Percentiles rank a stretch among this genome's conserved stretches.
Conservation (phyloP, 2,888 invertebrate genomes). For the Eristalis tenax region DNA sequence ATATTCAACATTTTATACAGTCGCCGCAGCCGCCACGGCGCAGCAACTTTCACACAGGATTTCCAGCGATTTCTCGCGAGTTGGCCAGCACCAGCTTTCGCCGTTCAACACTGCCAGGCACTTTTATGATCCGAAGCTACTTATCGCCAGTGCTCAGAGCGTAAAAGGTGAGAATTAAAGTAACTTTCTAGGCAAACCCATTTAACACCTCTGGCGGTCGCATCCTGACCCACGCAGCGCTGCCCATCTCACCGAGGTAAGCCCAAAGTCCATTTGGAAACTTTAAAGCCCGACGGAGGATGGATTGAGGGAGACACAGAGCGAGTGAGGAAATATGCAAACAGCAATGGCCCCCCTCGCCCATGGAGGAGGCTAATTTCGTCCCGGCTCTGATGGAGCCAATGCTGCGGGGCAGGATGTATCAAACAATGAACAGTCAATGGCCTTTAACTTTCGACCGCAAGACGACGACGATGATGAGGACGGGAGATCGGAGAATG, state of each 20-base stretch:
- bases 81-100: background rate
- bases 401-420: background rate
- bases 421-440: conserved; percentile 10
- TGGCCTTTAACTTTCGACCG: conserved; percentile 28
- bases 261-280: conserved; percentile 38
- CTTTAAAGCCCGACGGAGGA: conserved; percentile 18
- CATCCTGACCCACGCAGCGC: conserved; percentile 14
- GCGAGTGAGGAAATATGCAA: conserved; percentile 22
- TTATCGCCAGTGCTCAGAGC: conserved; percentile 45
- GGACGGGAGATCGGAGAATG: background rate
- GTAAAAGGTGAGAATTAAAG: conserved; percentile 54
- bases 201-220: conserved; percentile 20
- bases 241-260: background rate
- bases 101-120: background rate
- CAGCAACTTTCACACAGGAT: conserved; percentile 10
- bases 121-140: conserved; percentile 36
- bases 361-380: conserved; percentile 34
- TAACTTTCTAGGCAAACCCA: conserved; percentile 31
- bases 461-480: background rate
- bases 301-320: background rate
- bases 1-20: conserved; percentile 18
- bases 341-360: conserved; percentile 10
- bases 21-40: background rate
- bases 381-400: background rate
- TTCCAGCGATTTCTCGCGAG: conserved; percentile 30